phyloP scores from a whole-genome alignment of 2,113 vertebrate genomes.

The Stegostoma tigrinum region DNA sequence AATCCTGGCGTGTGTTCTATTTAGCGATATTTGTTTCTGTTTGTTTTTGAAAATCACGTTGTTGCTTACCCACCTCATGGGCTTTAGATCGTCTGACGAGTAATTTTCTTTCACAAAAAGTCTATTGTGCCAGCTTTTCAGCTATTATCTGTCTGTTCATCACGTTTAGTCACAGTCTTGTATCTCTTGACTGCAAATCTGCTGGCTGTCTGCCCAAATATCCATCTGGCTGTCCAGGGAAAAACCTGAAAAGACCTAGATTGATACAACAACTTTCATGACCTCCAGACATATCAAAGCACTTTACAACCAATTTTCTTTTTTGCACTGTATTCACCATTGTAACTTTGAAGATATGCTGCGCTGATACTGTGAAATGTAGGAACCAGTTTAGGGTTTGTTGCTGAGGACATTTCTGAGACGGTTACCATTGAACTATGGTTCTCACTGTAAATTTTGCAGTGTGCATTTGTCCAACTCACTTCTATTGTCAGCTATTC shows the following conservation, averaged over 20 bases:
- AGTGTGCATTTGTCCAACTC: background rate
- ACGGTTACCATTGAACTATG: background rate
- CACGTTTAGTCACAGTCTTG: background rate
- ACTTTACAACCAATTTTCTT: background rate
- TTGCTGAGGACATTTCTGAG: too few relatives aligned
- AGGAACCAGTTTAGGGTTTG: background rate
- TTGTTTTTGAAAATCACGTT: background rate
- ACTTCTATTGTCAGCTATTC: background rate
- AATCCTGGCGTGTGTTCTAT: background rate
- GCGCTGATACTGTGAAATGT: background rate
- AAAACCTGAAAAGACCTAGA: background rate
- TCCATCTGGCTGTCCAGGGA: background rate
- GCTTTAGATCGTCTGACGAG: background rate
- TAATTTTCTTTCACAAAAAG: background rate
- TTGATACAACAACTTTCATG: background rate
- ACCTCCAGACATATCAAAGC: background rate
- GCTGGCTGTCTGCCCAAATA: background rate
- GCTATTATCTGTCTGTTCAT: background rate
- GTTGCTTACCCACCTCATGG: background rate
- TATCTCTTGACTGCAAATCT: too few relatives aligned
- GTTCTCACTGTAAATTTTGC: background rate
- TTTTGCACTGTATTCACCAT: background rate
- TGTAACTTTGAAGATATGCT: background rate
- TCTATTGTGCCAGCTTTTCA: background rate
- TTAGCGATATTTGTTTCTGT: background rate